Percentiles rank a stretch among this genome's conserved stretches.
Conservation (phyloP, 2,113 vertebrate genomes). For the Bufo gargarizans region DNA sequence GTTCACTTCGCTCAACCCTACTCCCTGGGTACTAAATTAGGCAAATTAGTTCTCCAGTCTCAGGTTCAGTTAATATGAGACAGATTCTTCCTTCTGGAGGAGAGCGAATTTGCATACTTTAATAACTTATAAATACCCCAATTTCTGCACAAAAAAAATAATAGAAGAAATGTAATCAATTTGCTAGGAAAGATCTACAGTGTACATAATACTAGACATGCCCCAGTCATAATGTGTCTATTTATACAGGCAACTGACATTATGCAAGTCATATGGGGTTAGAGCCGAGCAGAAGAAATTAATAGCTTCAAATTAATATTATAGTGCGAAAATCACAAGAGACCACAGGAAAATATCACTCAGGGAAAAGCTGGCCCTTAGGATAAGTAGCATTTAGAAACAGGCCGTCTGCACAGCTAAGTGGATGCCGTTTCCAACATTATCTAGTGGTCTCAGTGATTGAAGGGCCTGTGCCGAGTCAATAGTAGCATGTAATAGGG, state of each 20-base stretch:
- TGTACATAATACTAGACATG: not conserved
- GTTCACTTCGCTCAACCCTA: no score
- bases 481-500: constrained; percentile 38
- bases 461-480: constrained; percentile 39
- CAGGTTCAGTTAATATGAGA: no score
- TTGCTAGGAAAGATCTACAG: not conserved
- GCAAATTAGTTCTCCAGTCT: no score
- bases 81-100: no score
- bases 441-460: constrained; percentile 49
- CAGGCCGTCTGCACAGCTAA: constrained; percentile 9
- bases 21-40: no score
- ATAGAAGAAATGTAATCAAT: not conserved
- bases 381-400: constrained; percentile 31
- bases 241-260: not conserved
- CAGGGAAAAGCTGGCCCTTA: constrained; percentile 24
- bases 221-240: not conserved
- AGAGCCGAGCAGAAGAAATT: not conserved
- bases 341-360: constrained; percentile 28
- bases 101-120: no score
- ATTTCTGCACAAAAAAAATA: not conserved
- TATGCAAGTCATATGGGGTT: constrained; percentile 3
- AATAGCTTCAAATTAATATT: constrained; percentile 28
- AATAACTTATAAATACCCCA: no score
- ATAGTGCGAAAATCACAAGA: constrained; percentile 26
- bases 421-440: constrained; percentile 36